Conservation (phyloP, 2,113 vertebrate species). For the Vanacampus margaritifer region DNA sequence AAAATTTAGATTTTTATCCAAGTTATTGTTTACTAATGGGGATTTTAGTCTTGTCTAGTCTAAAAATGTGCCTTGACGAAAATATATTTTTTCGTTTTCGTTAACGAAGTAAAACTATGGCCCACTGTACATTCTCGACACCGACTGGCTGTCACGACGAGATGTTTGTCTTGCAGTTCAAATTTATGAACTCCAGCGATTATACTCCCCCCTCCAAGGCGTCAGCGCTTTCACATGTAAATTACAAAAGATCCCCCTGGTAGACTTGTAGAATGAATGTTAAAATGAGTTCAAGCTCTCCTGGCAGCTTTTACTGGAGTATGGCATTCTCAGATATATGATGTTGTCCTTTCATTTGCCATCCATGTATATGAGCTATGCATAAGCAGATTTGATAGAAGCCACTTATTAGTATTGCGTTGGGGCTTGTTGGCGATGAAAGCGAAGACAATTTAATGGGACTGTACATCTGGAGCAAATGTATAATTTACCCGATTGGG, state of each 20-base stretch:
- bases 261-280: not conserved
- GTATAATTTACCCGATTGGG: conserved; percentile 42
- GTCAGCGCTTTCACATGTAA: not conserved
- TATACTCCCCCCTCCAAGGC: no score
- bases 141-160: no score
- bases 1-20: no score
- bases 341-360: conserved; percentile 2
- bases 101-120: no score
- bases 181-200: no score
- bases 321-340: not conserved
- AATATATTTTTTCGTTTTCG: no score
- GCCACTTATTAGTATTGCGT: conserved; percentile 38
- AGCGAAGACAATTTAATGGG: conserved; percentile 32
- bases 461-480: conserved; percentile 45
- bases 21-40: no score
- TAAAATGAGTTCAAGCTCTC: not conserved
- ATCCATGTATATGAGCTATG: conserved; percentile 17
- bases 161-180: no score
- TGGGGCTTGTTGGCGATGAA: conserved; percentile 21
- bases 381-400: conserved; percentile 49
- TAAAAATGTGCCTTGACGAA: no score
- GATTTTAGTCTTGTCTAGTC: no score
- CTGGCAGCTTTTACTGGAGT: not conserved
- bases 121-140: no score
- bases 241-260: not conserved